A percentile compares a stretch with the other conserved stretches of the same genome.
phyloP scores from a whole-genome alignment of 2,888 invertebrate genomes.

The Elysia crispata region DNA sequence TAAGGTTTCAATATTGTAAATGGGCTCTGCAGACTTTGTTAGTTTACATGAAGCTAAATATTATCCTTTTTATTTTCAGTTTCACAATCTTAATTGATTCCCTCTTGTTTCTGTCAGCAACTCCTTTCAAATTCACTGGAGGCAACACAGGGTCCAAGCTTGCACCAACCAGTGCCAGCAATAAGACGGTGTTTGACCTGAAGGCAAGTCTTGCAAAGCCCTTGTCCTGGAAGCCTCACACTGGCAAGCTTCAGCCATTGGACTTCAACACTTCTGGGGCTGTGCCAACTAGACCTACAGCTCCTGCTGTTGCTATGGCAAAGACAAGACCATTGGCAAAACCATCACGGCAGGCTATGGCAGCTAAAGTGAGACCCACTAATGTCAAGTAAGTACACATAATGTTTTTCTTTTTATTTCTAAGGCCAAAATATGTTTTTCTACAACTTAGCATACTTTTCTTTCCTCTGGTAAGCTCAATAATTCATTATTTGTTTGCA shows the following conservation, averaged over 20 bases:
- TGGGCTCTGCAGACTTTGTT: neutral
- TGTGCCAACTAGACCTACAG: neutral
- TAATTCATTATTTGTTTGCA: too few species aligned
- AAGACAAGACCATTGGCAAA: neutral
- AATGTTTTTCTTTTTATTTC: neutral
- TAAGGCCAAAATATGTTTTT: too few species aligned
- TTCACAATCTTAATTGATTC: neutral
- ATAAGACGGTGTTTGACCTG: slow-evolving; percentile 69
- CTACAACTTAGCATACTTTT: neutral
- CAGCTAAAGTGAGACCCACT: slow-evolving; percentile 47
- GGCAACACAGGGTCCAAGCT: slow-evolving; percentile 54
- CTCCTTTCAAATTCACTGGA: slow-evolving; percentile 68
- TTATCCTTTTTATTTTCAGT: neutral
- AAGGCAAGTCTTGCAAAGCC: slow-evolving; percentile 71
- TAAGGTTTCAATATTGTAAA: neutral
- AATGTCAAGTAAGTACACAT: slow-evolving; percentile 47
- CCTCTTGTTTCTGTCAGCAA: slow-evolving; percentile 52
- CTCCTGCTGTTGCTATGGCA: neutral
- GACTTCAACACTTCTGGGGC: slow-evolving; percentile 41
- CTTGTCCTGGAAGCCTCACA: slow-evolving; percentile 72
- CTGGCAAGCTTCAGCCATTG: slow-evolving; percentile 70
- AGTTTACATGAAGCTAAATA: too few species aligned
- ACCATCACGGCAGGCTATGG: slow-evolving; percentile 24
- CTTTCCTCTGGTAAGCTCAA: neutral
- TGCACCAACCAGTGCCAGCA: slow-evolving; percentile 53